phyloP scores from a whole-genome alignment of 2,888 invertebrate genomes.

The Catocala sponsa region DNA sequence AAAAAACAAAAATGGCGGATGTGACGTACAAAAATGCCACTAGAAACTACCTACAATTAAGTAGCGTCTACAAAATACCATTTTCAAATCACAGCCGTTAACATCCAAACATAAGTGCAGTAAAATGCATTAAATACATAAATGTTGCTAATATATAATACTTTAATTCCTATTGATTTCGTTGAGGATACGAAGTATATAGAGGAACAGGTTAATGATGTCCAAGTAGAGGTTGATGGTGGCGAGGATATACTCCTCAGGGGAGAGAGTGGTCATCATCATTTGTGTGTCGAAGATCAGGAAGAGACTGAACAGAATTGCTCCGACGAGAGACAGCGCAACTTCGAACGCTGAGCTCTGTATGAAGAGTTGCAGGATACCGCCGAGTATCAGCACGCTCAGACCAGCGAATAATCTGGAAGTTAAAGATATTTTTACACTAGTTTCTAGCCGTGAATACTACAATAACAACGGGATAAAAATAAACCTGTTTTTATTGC shows the following conservation, averaged over 20 bases:
- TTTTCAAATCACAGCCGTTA: conserved; percentile 45
- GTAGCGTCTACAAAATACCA: conserved; percentile 27
- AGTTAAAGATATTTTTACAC: conserved; percentile 25
- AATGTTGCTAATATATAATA: conserved; percentile 25
- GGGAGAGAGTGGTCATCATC: conserved; percentile 93
- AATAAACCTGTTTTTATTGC: too few species aligned
- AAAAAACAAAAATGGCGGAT: conserved; percentile 5
- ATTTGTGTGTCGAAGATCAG: conserved; percentile 95
- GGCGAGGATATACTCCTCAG: conserved; percentile 96
- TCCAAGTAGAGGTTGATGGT: conserved; percentile 96
- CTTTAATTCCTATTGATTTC: conserved; percentile 86
- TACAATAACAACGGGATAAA: too few species aligned
- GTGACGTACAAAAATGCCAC: conserved; percentile 1
- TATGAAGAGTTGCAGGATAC: conserved; percentile 92
- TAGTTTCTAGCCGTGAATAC: neutral
- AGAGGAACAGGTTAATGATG: conserved; percentile 94
- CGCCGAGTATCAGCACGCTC: conserved; percentile 91
- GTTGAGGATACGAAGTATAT: conserved; percentile 92
- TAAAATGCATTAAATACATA: conserved; percentile 45
- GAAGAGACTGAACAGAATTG: conserved; percentile 93
- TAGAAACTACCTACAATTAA: conserved; percentile 18
- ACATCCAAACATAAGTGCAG: conserved; percentile 39
- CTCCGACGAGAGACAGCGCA: conserved; percentile 91
- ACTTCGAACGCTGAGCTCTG: conserved; percentile 92
- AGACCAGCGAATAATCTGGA: conserved; percentile 90